These are phyloP conservation scores for Amphipoea oculea DNA, from an alignment of 2,888 invertebrate genomes.

Conservation along the genomic window DNA sequence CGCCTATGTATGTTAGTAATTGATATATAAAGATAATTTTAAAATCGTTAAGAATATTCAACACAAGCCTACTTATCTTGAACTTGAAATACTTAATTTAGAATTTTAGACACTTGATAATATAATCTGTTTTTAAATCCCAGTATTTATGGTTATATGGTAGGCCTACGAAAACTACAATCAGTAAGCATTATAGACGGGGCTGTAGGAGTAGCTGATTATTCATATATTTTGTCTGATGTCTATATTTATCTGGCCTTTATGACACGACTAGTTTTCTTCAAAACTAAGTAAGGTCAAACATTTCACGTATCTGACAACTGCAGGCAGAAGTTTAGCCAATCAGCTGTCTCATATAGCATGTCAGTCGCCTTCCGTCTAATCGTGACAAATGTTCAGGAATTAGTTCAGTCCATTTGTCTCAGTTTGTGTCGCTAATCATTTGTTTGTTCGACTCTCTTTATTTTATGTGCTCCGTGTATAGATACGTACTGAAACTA, in stretches of 20 bases:
- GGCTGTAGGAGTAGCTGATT: too few species aligned
- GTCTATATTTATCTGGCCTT: not conserved
- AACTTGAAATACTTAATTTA: not conserved
- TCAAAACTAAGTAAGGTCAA: not conserved
- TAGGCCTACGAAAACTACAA: not conserved
- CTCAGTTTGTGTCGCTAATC: constrained; percentile 77
- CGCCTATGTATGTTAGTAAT: too few species aligned
- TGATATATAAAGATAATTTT: not conserved
- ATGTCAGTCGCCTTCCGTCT: constrained; percentile 57
- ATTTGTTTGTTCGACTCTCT: constrained; percentile 63
- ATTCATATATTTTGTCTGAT: not conserved
- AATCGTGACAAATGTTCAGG: constrained; percentile 80
- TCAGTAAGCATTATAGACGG: not conserved
- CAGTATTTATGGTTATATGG: not conserved
- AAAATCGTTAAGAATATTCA: not conserved
- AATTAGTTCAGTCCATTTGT: constrained; percentile 80
- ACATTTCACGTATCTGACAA: constrained; percentile 28
- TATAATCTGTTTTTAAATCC: not conserved
- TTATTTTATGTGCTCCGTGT: constrained; percentile 50
- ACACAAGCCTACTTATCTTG: not conserved
- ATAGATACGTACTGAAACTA: constrained; percentile 23
- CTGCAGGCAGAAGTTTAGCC: constrained; percentile 21
- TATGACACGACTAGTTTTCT: not conserved
- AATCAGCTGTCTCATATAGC: constrained; percentile 56
- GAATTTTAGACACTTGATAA: not conserved